Conservation (phyloP, 2,113 vertebrate genomes). For the Argyrosomus japonicus region DNA sequence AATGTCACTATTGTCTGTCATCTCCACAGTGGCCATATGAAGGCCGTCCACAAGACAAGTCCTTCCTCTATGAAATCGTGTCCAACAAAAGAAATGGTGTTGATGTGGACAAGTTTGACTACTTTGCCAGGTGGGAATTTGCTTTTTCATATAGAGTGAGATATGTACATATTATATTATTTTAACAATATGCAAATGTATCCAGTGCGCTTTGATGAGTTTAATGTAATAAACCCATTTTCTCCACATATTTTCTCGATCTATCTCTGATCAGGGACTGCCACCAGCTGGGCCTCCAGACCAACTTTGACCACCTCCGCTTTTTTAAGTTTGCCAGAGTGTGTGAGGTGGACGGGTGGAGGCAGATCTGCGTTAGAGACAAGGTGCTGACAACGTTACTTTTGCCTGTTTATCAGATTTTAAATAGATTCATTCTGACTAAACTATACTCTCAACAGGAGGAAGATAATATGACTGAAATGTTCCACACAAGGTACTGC, state of each 20-base stretch:
- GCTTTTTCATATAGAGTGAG: not conserved
- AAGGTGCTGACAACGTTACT: conserved; percentile 83
- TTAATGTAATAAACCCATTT: not conserved
- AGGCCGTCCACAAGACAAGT: conserved; percentile 86
- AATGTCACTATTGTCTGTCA: not conserved
- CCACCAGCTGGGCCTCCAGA: conserved; percentile 93
- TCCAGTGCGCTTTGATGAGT: too few relatives aligned
- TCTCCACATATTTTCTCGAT: not conserved
- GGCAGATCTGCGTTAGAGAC: conserved; percentile 91
- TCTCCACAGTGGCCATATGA: conserved; percentile 85
- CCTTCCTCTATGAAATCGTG: conserved; percentile 94
- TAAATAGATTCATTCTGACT: not conserved
- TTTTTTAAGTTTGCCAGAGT: conserved; percentile 92
- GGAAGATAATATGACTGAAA: conserved; percentile 91
- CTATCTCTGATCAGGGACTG: conserved; percentile 87
- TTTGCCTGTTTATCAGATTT: not conserved
- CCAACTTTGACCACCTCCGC: conserved; percentile 93
- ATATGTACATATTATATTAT: too few relatives aligned
- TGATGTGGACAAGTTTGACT: conserved; percentile 97
- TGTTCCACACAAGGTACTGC: conserved; percentile 93
- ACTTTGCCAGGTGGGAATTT: conserved; percentile 90
- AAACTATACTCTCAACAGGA: conserved; percentile 82
- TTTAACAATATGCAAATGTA: too few relatives aligned
- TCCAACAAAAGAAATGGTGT: conserved; percentile 91
- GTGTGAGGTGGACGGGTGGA: conserved; percentile 86